Percentiles rank a stretch among this genome's conserved stretches.
These are phyloP conservation scores for Charina bottae DNA, from an alignment of 2,113 vertebrate genomes.

Conservation along the genomic window DNA sequence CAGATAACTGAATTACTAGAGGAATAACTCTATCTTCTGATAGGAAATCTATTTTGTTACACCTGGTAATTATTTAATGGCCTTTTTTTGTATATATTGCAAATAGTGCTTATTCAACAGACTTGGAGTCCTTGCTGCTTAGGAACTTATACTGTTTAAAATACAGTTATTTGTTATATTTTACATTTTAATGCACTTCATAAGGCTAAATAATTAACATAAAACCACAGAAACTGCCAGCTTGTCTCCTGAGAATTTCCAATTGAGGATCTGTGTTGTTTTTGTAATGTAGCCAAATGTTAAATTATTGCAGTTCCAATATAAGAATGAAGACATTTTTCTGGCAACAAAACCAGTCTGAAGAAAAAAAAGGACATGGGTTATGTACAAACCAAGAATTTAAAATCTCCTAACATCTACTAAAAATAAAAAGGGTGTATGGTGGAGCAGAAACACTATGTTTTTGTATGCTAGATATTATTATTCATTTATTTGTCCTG, in stretches of 20 bases:
- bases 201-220: not conserved
- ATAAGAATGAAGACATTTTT: not conserved
- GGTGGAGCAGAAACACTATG: too few relatives aligned
- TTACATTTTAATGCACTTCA: not conserved
- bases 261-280: slow-evolving; percentile 5
- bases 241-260: not conserved
- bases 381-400: not conserved
- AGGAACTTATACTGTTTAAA: not conserved
- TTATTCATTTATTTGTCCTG: too few relatives aligned
- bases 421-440: not conserved
- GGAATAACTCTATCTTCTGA: not conserved
- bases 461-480: not conserved
- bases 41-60: not conserved
- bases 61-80: not conserved
- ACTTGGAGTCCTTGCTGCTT: not conserved
- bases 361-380: not conserved
- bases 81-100: not conserved
- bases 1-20: too few relatives aligned
- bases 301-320: not conserved
- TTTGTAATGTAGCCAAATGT: not conserved
- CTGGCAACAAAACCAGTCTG: not conserved
- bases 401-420: not conserved
- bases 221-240: not conserved
- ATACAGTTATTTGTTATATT: slow-evolving; percentile 19
- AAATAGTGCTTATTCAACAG: not conserved